These are phyloP conservation scores for Ictalurus punctatus DNA, from an alignment of 2,113 vertebrate species.

Conservation along the genomic window DNA sequence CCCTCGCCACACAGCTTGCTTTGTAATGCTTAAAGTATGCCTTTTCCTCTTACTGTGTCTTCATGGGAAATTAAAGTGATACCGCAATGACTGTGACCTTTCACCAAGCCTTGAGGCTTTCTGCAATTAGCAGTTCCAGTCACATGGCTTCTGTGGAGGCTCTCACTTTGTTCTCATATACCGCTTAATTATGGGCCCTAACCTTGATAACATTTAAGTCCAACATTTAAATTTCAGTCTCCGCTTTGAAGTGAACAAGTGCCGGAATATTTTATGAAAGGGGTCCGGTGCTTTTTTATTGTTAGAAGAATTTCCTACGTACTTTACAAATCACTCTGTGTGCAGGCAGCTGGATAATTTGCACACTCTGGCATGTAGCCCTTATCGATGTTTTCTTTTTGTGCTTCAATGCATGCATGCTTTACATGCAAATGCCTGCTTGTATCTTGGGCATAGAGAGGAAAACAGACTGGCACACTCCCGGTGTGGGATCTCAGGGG, in stretches of 20 bases:
- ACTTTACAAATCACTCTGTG: neutral
- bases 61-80: conserved; percentile 51
- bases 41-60: conserved; percentile 41
- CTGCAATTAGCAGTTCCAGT: conserved; percentile 50
- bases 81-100: conserved; percentile 53
- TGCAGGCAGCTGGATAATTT: conserved; percentile 4
- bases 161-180: conserved; percentile 41
- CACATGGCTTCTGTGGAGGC: conserved; percentile 46
- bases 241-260: conserved; percentile 38
- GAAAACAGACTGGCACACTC: conserved; percentile 51
- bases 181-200: conserved; percentile 32
- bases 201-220: conserved; percentile 46
- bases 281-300: neutral
- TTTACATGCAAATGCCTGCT: conserved; percentile 56
- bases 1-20: conserved; percentile 4
- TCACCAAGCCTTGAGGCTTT: conserved; percentile 48
- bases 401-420: conserved; percentile 45
- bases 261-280: conserved; percentile 37
- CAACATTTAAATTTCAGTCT: conserved; percentile 30
- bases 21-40: conserved; percentile 40
- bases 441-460: conserved; percentile 56
- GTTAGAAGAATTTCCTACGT: neutral
- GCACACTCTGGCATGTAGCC: conserved; percentile 27
- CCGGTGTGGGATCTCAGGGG: conserved; percentile 39
- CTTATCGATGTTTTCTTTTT: conserved; percentile 52